A percentile compares a stretch with the other conserved stretches of the same genome.
phyloP scores from a whole-genome alignment of 2,113 vertebrate genomes.

The Sorex araneus region DNA sequence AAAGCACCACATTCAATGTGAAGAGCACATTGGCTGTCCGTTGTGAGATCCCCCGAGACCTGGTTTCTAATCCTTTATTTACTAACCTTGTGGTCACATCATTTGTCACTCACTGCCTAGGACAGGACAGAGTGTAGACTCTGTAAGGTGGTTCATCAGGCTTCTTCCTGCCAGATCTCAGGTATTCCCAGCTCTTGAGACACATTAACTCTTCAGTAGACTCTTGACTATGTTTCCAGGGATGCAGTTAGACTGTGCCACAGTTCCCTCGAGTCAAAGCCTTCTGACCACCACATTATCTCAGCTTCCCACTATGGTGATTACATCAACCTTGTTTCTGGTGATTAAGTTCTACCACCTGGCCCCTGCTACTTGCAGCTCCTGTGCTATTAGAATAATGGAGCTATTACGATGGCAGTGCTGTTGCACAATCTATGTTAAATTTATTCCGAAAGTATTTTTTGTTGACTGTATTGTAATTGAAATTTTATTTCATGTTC shows the following conservation, averaged over 20 bases:
- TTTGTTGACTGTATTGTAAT: background rate
- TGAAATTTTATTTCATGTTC: conserved; percentile 33
- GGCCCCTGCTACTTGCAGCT: background rate
- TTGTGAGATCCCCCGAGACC: background rate
- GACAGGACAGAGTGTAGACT: background rate
- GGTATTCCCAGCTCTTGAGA: background rate
- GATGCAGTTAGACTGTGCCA: background rate
- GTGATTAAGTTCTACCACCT: background rate
- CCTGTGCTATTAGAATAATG: background rate
- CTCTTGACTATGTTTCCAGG: background rate
- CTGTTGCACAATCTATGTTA: background rate
- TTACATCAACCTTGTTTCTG: background rate
- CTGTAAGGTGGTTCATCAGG: background rate
- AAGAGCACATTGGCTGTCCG: background rate
- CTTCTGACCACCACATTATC: background rate
- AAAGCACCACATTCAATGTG: background rate
- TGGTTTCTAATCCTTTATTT: background rate
- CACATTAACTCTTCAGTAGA: background rate
- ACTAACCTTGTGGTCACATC: background rate
- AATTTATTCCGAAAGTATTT: background rate
- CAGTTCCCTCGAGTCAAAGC: background rate
- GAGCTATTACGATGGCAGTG: conserved; percentile 7
- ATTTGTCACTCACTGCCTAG: background rate
- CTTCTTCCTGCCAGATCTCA: background rate
- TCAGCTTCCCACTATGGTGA: background rate